Conservation (phyloP, 2,113 vertebrate genomes). For the Prunella fulvescens region DNA sequence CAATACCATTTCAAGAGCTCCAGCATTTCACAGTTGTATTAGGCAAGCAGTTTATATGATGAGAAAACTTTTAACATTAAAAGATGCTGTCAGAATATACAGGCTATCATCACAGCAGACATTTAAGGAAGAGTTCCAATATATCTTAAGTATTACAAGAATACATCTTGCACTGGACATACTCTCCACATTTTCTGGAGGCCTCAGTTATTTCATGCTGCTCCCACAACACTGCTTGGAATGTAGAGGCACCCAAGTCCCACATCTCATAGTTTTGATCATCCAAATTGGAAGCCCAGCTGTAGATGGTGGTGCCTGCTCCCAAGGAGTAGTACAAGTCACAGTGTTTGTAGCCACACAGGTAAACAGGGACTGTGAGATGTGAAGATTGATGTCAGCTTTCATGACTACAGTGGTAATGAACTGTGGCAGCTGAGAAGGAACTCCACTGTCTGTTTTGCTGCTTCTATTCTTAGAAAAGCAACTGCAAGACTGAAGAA, state of each 20-base stretch:
- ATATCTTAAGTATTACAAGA: neutral
- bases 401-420: neutral
- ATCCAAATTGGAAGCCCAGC: neutral
- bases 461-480: slow-evolving; percentile 41
- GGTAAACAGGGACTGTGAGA: neutral
- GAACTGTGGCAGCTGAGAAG: neutral
- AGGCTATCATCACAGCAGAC: neutral
- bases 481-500: slow-evolving; percentile 27
- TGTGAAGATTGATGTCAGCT: neutral
- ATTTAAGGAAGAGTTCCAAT: neutral
- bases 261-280: neutral
- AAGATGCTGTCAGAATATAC: neutral
- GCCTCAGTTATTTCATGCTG: neutral
- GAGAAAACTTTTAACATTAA: neutral
- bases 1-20: neutral
- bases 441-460: neutral
- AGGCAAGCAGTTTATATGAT: neutral
- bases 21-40: accelerated
- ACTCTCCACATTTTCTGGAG: neutral
- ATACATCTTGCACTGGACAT: neutral
- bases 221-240: neutral
- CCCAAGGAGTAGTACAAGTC: neutral
- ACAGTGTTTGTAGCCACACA: neutral
- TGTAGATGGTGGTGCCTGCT: neutral
- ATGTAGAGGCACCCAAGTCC: neutral